Conservation (phyloP, 1,140 invertebrate genomes). For the Pseudoatta argentina region DNA sequence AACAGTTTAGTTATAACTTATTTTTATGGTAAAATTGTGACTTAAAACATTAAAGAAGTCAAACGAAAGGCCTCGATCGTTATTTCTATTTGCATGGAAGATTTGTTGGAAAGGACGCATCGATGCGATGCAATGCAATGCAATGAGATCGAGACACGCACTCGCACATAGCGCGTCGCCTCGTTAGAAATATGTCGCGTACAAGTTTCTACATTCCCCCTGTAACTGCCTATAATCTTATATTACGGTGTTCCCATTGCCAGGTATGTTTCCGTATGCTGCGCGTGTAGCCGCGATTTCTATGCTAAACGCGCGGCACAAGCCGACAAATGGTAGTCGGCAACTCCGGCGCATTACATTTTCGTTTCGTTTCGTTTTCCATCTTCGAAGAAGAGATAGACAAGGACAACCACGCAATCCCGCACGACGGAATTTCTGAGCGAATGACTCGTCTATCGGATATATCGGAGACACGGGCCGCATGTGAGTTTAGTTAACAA, state of each 20-base stretch:
- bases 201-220: neutral
- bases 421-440: neutral
- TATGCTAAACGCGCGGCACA: constrained; percentile 69
- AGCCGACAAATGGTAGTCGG: constrained; percentile 35
- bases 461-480: neutral
- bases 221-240: constrained; percentile 6
- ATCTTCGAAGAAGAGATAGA: neutral
- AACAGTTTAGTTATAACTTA: too few relatives aligned
- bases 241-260: constrained; percentile 42
- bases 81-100: neutral
- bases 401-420: neutral
- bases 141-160: neutral
- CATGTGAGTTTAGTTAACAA: constrained; percentile 26
- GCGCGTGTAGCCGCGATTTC: constrained; percentile 64
- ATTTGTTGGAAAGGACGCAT: neutral
- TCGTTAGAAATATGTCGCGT: constrained; percentile 15
- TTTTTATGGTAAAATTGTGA: neutral
- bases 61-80: neutral
- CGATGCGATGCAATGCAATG: too few relatives aligned
- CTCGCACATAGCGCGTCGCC: neutral
- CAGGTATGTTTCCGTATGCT: constrained; percentile 53
- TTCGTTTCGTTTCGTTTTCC: constrained; percentile 31
- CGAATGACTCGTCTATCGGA: neutral
- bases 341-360: constrained; percentile 36
- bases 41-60: neutral